phyloP scores from a whole-genome alignment of 2,113 vertebrate genomes.

The Laticauda colubrina region DNA sequence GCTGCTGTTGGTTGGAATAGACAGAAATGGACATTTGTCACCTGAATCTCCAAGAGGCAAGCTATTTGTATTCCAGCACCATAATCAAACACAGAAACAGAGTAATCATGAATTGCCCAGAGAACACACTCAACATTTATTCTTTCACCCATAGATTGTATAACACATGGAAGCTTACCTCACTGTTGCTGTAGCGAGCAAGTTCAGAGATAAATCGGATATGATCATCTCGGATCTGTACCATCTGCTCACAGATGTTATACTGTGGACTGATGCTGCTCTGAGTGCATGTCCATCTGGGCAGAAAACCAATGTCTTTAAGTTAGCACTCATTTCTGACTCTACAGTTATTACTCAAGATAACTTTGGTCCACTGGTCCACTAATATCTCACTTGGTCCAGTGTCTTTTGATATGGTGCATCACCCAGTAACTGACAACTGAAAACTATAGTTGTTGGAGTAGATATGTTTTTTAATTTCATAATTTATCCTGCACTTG shows the following conservation, averaged over 20 bases:
- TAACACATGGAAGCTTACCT: constrained; percentile 66
- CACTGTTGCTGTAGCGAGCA: constrained; percentile 98
- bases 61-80: neutral
- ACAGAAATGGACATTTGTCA: neutral
- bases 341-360: neutral
- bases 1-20: too few species aligned
- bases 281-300: constrained; percentile 98
- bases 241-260: constrained; percentile 99
- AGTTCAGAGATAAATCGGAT: constrained; percentile 99
- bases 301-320: constrained; percentile 52
- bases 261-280: constrained; percentile 99
- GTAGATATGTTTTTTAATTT: neutral
- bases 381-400: neutral
- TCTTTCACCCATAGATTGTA: neutral
- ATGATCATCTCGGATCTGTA: constrained; percentile 97
- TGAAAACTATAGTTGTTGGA: neutral
- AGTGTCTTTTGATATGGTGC: neutral
- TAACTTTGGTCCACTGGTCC: neutral
- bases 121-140: neutral
- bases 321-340: constrained; percentile 25
- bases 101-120: neutral
- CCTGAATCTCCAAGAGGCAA: neutral
- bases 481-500: neutral
- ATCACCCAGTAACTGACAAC: neutral
- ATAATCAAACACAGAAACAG: neutral